Evolutionary conservation across 2,113 vertebrate species (phyloP).

Genomic region (Perognathus longimembris): DNA sequence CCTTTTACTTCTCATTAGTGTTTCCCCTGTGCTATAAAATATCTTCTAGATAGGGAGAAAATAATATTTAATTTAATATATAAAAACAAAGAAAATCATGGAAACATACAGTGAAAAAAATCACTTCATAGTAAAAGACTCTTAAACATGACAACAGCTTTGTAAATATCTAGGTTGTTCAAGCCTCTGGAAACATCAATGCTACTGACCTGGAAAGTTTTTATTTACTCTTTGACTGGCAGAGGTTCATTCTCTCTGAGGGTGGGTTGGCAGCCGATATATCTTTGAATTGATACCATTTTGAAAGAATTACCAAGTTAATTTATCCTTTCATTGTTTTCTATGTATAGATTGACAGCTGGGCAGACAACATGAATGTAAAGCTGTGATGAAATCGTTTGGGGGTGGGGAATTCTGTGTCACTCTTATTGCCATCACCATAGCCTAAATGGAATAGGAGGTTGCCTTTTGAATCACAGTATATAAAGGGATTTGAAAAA

Average conservation of each 20-base stretch:
- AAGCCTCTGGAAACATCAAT: neutral
- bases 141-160: neutral
- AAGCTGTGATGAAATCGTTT: constrained; percentile 72
- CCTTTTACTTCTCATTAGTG: neutral
- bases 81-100: constrained; percentile 39
- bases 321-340: constrained; percentile 70
- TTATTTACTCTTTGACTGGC: constrained; percentile 49
- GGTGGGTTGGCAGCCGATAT: constrained; percentile 15
- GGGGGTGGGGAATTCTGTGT: constrained; percentile 51
- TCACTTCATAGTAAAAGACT: neutral
- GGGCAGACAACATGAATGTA: constrained; percentile 56
- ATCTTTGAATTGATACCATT: constrained; percentile 68
- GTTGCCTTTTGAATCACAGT: constrained; percentile 60
- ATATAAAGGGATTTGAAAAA: constrained; percentile 50
- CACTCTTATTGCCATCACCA: constrained; percentile 74
- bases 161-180: neutral
- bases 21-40: neutral
- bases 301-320: constrained; percentile 73
- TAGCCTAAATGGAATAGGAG: constrained; percentile 66
- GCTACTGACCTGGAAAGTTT: constrained; percentile 5
- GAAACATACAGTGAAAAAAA: constrained; percentile 28
- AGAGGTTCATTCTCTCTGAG: constrained; percentile 51
- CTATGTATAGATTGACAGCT: constrained; percentile 67
- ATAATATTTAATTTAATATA: neutral
- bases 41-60: neutral